Base-by-base conservation (phyloP, 2,888 invertebrate species). In the Drymonia ruficornis region DNA sequence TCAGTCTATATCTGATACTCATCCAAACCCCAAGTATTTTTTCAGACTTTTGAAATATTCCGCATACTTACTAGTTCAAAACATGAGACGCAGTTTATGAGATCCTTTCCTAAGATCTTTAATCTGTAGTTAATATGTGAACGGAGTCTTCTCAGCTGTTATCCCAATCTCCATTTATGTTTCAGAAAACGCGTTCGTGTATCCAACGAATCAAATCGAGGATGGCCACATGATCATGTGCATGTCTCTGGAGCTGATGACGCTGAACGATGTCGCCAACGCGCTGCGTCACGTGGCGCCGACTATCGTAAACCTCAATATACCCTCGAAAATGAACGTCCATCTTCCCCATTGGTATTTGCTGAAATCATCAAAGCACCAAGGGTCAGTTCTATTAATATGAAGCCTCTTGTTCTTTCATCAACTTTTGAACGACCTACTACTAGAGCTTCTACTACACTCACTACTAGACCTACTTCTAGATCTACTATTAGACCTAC, bases 161-260 rank as follows among this genome's bases (percentile, higher is more conserved):
- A 23, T 23, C 23, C 23, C 23, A 23, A 23, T 23, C 23, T 23
- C 23, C 23, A 2, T 6, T 23, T 23, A 23, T 23, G 4, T 47
- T 47, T 0, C 55, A 86, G 86, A 40, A 9, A 67, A 74, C 31
- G 60, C 57, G 1, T 63, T 70, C 0, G 49, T 50, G 9, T 81
- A 86, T 52, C 84, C 84, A 0, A 60, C 57, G 0, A 48, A 61
- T 0, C 81, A 86, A 57, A 52, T 71, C 1, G 36, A 48, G 0
- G 70, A 80, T 15, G 88, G 89, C 0, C 88, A 88, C 54, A 55
- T 87, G 18, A 40, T 88, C 0, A 62, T 74, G 62, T 88, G 89
- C 47, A 8, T 88, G 6, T 70, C 81, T 0, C 47, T 86, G 28
- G 74, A 80, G 31, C 46, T 83, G 46, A 6, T 50, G 0, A 74